These are phyloP conservation scores for Thymallus thymallus DNA, from an alignment of 2,113 vertebrate genomes.

Conservation along the genomic window DNA sequence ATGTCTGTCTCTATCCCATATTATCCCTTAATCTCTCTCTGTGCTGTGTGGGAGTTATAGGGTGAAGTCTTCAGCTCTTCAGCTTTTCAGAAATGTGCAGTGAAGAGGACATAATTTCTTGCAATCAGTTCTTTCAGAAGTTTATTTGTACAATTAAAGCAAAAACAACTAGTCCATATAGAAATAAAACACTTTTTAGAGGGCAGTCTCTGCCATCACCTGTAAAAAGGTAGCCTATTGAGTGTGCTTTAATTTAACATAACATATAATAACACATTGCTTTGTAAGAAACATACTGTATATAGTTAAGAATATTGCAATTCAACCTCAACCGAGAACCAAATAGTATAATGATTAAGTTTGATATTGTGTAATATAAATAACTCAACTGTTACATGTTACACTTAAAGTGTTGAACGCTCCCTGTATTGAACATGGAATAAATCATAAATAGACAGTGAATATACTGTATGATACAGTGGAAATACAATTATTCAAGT, in stretches of 20 bases:
- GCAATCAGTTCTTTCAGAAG: neutral
- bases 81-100: constrained; percentile 40
- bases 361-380: neutral
- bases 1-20: neutral
- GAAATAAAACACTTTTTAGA: no score
- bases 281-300: constrained; percentile 1
- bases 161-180: constrained; percentile 4
- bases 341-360: neutral
- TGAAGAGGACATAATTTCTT: neutral
- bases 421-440: neutral
- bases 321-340: neutral
- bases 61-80: no score
- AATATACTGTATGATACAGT: neutral
- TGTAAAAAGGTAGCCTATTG: constrained; percentile 33
- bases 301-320: constrained; percentile 22
- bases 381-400: neutral
- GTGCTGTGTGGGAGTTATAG: neutral
- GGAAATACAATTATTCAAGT: neutral
- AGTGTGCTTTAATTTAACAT: constrained; percentile 17
- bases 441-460: neutral
- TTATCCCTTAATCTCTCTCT: constrained; percentile 44
- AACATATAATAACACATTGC: constrained; percentile 1
- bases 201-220: neutral
- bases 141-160: constrained; percentile 47
- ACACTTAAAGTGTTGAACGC: neutral